Evolutionary conservation across 2,797 vertebrate genomes (phyloP).

Genomic region (Schizopygopsis pylzovi): DNA sequence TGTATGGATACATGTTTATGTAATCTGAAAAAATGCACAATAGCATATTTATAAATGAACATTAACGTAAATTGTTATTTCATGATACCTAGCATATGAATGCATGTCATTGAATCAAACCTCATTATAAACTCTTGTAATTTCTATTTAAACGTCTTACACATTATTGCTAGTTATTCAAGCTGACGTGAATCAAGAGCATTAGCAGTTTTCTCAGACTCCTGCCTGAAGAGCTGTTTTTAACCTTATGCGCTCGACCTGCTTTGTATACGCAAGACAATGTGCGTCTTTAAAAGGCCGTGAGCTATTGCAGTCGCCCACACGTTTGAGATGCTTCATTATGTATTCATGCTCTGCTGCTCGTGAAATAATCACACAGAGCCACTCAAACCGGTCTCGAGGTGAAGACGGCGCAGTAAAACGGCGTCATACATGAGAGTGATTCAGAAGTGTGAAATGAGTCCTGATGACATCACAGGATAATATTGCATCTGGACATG

Average conservation of each 20-base stretch:
- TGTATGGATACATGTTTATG: not conserved
- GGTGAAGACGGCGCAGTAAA: not conserved
- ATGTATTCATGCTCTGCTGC: slow-evolving; percentile 36
- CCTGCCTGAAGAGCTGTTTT: slow-evolving; percentile 11
- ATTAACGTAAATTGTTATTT: not conserved
- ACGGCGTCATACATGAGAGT: slow-evolving; percentile 11
- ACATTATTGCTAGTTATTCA: not conserved
- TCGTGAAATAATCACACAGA: slow-evolving; percentile 55
- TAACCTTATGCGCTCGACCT: not conserved
- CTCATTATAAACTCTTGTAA: not conserved
- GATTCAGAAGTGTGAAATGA: not conserved
- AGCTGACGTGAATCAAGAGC: not conserved
- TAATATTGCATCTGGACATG: not conserved
- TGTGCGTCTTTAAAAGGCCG: slow-evolving; percentile 12
- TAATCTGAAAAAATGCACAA: not conserved
- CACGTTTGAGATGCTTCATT: slow-evolving; percentile 12
- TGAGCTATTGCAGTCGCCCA: slow-evolving; percentile 24
- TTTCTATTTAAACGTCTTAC: not conserved
- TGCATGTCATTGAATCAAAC: not conserved
- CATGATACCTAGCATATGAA: not conserved
- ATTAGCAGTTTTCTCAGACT: not conserved
- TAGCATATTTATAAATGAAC: not conserved
- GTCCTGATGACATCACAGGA: not conserved
- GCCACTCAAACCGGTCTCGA: not conserved
- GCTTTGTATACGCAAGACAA: slow-evolving; percentile 20